Percentiles rank a stretch among this genome's conserved stretches.
phyloP scores from a whole-genome alignment of 2,888 invertebrate genomes.

The Schizaphis graminum region DNA sequence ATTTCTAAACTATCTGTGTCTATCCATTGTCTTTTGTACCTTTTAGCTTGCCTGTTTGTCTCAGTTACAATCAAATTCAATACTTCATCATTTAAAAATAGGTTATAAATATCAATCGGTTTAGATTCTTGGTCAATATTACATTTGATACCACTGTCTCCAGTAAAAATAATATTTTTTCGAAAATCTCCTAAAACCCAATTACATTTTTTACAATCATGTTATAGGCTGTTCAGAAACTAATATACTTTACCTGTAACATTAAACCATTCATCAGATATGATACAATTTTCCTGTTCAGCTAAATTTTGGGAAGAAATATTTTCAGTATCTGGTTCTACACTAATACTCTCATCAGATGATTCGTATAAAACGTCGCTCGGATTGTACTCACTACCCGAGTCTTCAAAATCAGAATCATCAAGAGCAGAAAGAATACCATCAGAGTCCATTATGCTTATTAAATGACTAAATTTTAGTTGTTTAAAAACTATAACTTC shows the following conservation, averaged over 20 bases:
- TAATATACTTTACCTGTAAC: not conserved
- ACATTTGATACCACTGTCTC: slow-evolving; percentile 13
- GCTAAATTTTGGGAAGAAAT: no score
- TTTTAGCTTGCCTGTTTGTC: no score
- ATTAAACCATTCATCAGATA: slow-evolving; percentile 29
- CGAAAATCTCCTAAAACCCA: slow-evolving; percentile 4
- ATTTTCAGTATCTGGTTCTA: no score
- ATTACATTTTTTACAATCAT: not conserved
- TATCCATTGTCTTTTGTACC: no score
- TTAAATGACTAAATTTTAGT: not conserved
- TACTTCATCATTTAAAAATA: not conserved
- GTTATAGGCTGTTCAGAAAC: not conserved
- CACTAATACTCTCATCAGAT: no score
- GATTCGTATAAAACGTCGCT: no score
- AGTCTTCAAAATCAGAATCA: no score
- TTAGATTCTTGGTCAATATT: slow-evolving; percentile 10
- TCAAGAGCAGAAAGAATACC: no score
- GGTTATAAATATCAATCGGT: slow-evolving; percentile 1
- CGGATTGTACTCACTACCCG: no score
- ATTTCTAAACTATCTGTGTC: no score
- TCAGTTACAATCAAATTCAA: slow-evolving; percentile 18
- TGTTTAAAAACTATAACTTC: not conserved
- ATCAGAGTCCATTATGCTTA: no score
- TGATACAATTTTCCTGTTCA: slow-evolving; percentile 4
- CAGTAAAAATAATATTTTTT: slow-evolving; percentile 29